Evolutionary conservation across 2,797 vertebrate genomes (phyloP).

Genomic region (Okamejei kenojei): DNA sequence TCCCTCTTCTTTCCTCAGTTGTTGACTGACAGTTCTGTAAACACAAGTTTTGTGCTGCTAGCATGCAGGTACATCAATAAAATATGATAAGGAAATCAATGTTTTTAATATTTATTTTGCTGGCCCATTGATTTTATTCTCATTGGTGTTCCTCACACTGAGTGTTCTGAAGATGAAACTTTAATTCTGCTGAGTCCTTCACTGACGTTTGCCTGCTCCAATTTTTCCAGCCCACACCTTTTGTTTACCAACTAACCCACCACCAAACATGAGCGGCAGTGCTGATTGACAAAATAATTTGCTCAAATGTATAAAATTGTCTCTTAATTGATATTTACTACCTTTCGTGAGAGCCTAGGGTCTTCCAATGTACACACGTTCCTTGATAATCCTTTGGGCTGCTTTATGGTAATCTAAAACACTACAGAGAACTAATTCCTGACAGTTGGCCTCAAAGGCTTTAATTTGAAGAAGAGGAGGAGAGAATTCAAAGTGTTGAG

Average conservation of each 20-base stretch:
- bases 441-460: not conserved
- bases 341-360: not conserved
- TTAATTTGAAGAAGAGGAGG: not conserved
- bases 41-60: no score
- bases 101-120: no score
- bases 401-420: not conserved
- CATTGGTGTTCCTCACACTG: no score
- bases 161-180: no score
- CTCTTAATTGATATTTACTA: not conserved
- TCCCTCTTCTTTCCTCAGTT: no score
- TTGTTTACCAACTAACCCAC: not conserved
- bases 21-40: no score
- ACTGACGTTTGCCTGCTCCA: no score
- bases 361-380: not conserved
- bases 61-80: no score
- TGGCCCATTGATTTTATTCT: no score
- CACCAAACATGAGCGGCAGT: not conserved
- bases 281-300: not conserved
- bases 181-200: no score
- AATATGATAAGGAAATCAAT: no score
- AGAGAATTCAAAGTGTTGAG: not conserved
- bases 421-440: not conserved
- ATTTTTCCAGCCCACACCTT: not conserved
- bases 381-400: not conserved
- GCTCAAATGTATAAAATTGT: not conserved